Conservation (phyloP, 2,797 vertebrate species). For the Mus caroli region DNA sequence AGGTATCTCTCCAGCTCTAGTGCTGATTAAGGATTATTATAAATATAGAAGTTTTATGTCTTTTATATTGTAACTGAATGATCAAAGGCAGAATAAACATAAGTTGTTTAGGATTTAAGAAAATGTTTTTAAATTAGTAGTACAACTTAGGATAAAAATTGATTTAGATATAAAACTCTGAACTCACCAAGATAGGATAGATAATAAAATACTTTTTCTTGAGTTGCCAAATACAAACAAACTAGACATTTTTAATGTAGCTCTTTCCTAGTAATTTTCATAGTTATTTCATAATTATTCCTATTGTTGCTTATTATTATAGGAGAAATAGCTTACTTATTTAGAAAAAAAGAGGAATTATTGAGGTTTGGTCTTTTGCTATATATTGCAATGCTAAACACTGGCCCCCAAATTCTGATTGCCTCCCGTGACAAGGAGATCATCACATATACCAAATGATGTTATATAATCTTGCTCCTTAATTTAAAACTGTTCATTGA, state of each 20-base stretch:
- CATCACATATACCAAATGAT: neutral
- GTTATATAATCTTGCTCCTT: neutral
- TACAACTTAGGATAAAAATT: neutral
- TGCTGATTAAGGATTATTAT: neutral
- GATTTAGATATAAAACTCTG: neutral
- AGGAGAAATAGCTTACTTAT: neutral
- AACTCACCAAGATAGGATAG: neutral
- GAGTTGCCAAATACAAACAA: neutral
- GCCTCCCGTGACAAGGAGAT: neutral
- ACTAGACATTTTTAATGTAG: neutral
- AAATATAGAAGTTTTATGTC: neutral
- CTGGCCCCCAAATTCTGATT: neutral
- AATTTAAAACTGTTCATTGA: neutral
- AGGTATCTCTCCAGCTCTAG: neutral
- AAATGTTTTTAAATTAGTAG: neutral
- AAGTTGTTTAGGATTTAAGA: neutral
- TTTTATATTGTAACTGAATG: neutral
- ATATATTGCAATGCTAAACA: neutral
- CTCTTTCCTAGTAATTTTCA: neutral
- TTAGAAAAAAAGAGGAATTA: neutral
- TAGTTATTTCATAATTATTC: neutral
- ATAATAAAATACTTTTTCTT: neutral
- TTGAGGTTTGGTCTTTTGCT: neutral
- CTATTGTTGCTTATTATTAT: neutral
- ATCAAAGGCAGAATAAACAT: neutral